phyloP scores from a whole-genome alignment of 2,797 vertebrate genomes.

The Crypturellus tataupa region DNA sequence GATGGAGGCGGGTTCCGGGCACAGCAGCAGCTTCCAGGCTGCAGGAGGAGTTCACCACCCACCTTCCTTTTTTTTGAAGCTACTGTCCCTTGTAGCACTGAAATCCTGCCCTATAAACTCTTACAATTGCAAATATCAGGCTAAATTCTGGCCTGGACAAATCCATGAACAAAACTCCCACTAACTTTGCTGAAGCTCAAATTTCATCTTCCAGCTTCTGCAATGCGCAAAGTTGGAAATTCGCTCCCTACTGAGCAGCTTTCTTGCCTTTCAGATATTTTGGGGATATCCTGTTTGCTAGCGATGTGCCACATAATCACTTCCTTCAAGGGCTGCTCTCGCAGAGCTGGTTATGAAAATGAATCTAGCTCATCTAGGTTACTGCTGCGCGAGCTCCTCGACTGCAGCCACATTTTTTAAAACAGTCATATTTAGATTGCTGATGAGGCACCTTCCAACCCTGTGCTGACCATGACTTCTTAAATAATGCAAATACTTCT shows the following conservation, averaged over 20 bases:
- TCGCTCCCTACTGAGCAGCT: not conserved
- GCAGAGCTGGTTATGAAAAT: not conserved
- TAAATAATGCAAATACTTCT: not conserved
- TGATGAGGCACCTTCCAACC: not conserved
- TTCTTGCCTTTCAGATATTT: not conserved
- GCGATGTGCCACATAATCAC: accelerated
- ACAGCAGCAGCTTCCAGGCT: not conserved
- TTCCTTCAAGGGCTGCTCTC: conserved; percentile 1
- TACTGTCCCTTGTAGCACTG: not conserved
- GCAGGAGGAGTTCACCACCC: not conserved
- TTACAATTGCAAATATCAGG: not conserved
- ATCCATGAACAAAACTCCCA: not conserved
- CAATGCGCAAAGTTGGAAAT: not conserved
- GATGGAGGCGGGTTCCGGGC: not conserved
- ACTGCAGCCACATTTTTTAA: not conserved
- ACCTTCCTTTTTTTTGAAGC: not conserved
- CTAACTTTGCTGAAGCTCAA: accelerated
- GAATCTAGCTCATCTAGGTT: not conserved
- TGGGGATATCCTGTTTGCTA: not conserved
- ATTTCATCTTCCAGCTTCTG: not conserved
- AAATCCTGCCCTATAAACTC: not conserved
- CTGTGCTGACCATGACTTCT: not conserved
- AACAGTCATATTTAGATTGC: not conserved
- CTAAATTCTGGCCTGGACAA: not conserved
- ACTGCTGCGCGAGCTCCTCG: not conserved